Conservation (phyloP, 2,113 vertebrate species). For the Progne subis region DNA sequence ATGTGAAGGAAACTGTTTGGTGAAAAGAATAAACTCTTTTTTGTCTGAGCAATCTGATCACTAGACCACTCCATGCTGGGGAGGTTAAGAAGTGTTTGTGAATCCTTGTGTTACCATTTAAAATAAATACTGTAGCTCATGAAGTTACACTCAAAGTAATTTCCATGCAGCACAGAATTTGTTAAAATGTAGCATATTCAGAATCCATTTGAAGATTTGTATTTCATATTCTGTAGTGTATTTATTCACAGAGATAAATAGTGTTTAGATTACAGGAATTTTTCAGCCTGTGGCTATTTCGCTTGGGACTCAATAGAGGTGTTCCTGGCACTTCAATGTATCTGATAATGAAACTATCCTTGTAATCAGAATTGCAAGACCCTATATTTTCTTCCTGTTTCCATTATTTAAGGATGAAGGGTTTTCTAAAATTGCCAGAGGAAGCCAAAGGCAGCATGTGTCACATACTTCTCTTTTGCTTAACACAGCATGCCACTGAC, state of each 20-base stretch:
- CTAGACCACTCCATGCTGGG: not conserved
- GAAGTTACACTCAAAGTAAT: not conserved
- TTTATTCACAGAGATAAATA: not conserved
- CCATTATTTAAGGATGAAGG: not conserved
- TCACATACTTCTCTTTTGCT: not conserved
- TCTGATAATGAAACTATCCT: not conserved
- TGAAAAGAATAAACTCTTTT: not conserved
- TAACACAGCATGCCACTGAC: too few species aligned
- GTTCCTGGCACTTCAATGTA: not conserved
- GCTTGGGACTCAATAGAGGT: not conserved
- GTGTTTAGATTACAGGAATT: not conserved
- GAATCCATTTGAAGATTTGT: not conserved
- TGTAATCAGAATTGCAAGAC: not conserved
- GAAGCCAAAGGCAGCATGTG: not conserved
- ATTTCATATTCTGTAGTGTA: not conserved
- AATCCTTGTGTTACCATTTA: not conserved
- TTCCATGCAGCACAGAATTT: not conserved
- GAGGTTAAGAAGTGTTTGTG: not conserved
- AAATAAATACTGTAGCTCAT: not conserved
- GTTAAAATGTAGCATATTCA: not conserved
- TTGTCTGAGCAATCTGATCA: not conserved
- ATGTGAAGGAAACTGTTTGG: not conserved
- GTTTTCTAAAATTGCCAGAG: not conserved
- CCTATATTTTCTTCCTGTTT: not conserved
- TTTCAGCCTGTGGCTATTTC: not conserved